These are phyloP conservation scores for Gymnobelideus leadbeateri DNA, from an alignment of 2,113 vertebrate species.

Conservation along the genomic window DNA sequence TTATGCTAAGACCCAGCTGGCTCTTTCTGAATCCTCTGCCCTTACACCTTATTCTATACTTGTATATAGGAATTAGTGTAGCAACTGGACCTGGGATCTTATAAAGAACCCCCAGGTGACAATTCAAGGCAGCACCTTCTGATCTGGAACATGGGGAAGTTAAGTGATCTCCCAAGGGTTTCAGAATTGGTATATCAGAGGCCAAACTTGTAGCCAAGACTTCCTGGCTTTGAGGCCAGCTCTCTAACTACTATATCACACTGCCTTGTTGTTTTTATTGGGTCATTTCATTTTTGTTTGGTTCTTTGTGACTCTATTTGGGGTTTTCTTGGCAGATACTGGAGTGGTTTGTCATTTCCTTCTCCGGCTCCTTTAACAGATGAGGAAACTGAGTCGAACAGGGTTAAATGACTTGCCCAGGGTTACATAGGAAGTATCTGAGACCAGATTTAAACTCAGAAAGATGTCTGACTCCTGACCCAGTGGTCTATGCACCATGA, in stretches of 20 bases:
- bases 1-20: background rate
- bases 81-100: background rate
- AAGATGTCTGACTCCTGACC: background rate
- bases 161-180: background rate
- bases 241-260: background rate
- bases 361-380: background rate
- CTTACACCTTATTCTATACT: background rate
- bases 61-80: background rate
- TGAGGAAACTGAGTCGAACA: background rate
- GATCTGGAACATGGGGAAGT: background rate
- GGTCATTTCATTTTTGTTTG: no score
- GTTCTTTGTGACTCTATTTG: background rate
- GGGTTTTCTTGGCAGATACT: background rate
- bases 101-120: background rate
- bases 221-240: background rate
- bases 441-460: background rate
- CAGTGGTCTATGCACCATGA: no score
- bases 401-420: background rate
- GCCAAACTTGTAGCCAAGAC: background rate
- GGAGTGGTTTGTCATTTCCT: background rate
- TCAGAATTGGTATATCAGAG: background rate
- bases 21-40: background rate
- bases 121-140: background rate
- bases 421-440: background rate
- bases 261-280: background rate